phyloP scores from a whole-genome alignment of 2,113 vertebrate genomes.

The Crotalus helleri region DNA sequence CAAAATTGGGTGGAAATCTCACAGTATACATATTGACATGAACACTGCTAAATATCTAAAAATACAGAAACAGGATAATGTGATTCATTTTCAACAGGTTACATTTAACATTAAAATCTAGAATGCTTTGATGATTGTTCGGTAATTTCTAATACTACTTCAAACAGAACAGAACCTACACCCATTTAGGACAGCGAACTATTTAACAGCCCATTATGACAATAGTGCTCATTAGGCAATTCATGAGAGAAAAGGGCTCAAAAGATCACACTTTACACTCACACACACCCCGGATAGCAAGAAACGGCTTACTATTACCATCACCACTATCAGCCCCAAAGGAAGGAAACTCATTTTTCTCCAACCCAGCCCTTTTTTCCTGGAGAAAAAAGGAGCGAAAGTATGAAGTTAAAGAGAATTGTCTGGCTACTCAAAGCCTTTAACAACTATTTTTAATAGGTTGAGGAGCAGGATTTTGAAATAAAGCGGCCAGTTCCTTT shows the following conservation, averaged over 20 bases:
- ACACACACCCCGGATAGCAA: neutral
- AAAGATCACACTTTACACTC: constrained; percentile 4
- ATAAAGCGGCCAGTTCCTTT: constrained; percentile 65
- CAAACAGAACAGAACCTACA: neutral
- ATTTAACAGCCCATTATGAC: neutral
- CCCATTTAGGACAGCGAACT: neutral
- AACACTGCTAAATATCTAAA: neutral
- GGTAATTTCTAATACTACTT: neutral
- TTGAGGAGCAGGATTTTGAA: constrained; percentile 68
- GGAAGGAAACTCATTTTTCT: constrained; percentile 53
- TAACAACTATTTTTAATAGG: constrained; percentile 72
- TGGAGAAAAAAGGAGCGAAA: constrained; percentile 45
- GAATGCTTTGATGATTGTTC: neutral
- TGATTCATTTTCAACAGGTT: neutral
- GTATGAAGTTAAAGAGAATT: constrained; percentile 65
- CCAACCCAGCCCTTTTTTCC: constrained; percentile 41
- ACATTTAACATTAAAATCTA: neutral
- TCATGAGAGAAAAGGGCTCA: neutral
- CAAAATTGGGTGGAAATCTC: neutral
- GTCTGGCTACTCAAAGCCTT: constrained; percentile 67
- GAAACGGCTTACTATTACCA: neutral
- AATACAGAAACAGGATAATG: neutral
- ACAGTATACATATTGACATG: neutral
- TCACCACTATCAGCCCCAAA: constrained; percentile 4
- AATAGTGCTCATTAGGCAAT: constrained; percentile 5